phyloP scores from a whole-genome alignment of 2,113 vertebrate genomes.

The Cygnus atratus region DNA sequence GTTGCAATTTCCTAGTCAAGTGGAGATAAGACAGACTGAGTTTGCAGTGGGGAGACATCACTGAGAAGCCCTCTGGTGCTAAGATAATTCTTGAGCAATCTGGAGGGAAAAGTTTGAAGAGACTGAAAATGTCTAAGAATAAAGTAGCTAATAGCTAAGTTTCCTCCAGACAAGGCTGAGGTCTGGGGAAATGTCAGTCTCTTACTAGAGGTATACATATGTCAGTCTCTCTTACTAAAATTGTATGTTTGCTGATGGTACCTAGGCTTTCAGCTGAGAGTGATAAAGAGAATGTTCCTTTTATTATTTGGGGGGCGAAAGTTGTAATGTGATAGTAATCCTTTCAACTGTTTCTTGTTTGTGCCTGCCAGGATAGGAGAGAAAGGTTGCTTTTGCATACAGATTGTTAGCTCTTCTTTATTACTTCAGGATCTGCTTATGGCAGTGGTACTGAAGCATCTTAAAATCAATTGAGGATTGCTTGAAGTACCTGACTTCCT shows the following conservation, averaged over 20 bases:
- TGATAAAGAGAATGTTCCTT: background rate
- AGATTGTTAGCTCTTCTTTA: background rate
- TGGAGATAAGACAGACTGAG: conserved; percentile 29
- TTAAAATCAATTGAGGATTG: background rate
- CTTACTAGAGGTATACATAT: background rate
- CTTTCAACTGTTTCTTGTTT: background rate
- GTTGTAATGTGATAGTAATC: background rate
- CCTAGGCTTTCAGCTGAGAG: background rate
- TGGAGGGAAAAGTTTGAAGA: background rate
- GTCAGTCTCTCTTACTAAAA: background rate
- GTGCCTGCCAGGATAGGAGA: background rate
- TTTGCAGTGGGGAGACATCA: background rate
- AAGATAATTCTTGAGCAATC: conserved; percentile 27
- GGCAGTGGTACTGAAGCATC: background rate
- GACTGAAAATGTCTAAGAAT: conserved; percentile 1
- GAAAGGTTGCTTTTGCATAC: background rate
- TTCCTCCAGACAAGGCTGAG: background rate
- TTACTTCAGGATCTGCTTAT: background rate
- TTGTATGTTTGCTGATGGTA: background rate
- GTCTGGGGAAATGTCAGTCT: background rate
- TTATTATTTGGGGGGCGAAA: background rate
- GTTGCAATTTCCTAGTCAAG: conserved; percentile 32
- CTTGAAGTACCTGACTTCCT: background rate
- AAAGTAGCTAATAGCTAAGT: background rate
- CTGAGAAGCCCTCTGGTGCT: background rate